Base-by-base conservation (phyloP, 1,140 invertebrate species). In the Drosophila leontia region DNA sequence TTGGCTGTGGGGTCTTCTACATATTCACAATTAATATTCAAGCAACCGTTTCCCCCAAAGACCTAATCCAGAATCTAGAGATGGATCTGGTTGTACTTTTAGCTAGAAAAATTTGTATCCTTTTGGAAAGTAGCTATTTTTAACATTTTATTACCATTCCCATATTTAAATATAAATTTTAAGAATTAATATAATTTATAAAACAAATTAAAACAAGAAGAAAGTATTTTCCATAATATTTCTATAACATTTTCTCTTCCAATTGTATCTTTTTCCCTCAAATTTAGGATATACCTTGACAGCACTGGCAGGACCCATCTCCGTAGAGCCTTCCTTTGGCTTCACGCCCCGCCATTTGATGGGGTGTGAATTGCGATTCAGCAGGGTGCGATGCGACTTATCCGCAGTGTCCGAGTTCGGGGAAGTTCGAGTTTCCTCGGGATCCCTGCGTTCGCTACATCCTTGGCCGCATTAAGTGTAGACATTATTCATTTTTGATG, bases 401-500 rank as follows among this genome's bases (percentile, higher is more conserved):
- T 75, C 82, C 82, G 11, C 26, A 56, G 48, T 64, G 65, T 72
- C 72, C 80, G 45, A 35, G 29, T 39, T 7, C 35, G 23, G 48
- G 50, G 80, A 41, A 62, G 67, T 57, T 62, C 34, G 60, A 26
- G 17, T 26, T 64, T 42, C n/a, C 53, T 29, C n/a, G 59, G 15
- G 11, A 41, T 63, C 48, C 34, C 26, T 32, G 3, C 39, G 47
- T 9, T 39, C 45, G 65, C 47, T 37, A 59, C 80, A 48, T 70
- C 63, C 77, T 60, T 58, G 72, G 78, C 70, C 79, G 87, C 86
- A 91, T 90, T 91, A 91, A 91, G 87, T 91, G 87, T 91, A 91
- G 86, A 91, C 86, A 91, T 91, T 91, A 91, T 91, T 91, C 86
- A 91, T 91, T 91, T 91, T 91, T 91, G 86, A 91, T 91, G 86